Conservation (phyloP, 2,113 vertebrate genomes). For the Hippocampus barbouri region DNA sequence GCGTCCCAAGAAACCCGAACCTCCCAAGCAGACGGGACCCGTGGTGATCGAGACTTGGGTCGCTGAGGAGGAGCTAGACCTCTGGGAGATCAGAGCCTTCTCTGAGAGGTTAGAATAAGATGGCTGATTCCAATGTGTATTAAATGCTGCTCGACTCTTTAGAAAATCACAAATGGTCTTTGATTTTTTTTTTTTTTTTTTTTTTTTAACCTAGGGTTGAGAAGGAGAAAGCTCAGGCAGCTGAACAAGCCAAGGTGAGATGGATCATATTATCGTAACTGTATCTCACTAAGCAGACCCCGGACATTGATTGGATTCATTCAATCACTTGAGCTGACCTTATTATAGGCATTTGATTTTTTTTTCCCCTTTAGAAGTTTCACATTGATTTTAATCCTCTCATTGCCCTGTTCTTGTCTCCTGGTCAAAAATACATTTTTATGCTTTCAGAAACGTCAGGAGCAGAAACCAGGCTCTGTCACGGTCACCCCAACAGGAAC, state of each 20-base stretch:
- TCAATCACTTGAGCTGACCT: neutral
- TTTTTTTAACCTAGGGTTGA: conserved; percentile 81
- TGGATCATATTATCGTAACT: neutral
- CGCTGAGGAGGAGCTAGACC: conserved; percentile 93
- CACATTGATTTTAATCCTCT: neutral
- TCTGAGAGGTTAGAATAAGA: conserved; percentile 83
- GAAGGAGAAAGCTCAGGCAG: conserved; percentile 95
- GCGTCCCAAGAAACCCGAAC: conserved; percentile 94
- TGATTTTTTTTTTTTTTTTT: neutral
- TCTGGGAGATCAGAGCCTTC: conserved; percentile 99
- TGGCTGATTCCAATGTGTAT: neutral
- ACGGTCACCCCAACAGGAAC: conserved; percentile 72
- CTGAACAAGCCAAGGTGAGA: conserved; percentile 92
- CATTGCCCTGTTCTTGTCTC: neutral
- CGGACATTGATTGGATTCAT: neutral
- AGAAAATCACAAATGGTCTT: neutral
- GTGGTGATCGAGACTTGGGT: conserved; percentile 98
- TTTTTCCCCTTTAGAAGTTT: neutral
- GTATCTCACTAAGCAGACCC: neutral
- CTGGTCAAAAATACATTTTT: neutral
- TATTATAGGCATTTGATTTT: neutral
- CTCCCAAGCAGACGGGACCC: conserved; percentile 94
- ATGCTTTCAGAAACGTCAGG: conserved; percentile 83
- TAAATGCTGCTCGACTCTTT: neutral
- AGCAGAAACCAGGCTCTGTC: conserved; percentile 81